phyloP scores from a whole-genome alignment of 2,113 vertebrate genomes.

The Sander vitreus region DNA sequence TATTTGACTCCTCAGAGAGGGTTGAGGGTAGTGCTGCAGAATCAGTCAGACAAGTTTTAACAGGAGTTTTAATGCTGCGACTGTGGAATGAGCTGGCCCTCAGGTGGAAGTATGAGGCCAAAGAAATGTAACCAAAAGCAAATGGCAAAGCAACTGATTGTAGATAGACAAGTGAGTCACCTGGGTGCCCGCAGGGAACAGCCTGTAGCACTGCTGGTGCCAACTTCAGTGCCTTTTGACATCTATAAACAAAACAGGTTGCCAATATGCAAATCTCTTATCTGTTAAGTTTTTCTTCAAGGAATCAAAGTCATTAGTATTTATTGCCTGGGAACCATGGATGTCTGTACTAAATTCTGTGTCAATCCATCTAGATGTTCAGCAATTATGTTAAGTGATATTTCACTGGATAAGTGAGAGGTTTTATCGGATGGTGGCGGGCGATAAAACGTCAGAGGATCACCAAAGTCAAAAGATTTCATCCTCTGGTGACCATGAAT shows the following conservation, averaged over 20 bases:
- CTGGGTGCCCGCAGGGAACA: constrained; percentile 8
- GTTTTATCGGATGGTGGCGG: no score
- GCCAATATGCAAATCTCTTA: background rate
- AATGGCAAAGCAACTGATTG: constrained; percentile 24
- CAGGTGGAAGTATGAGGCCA: constrained; percentile 25
- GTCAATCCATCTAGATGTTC: no score
- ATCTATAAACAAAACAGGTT: background rate
- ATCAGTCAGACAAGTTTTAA: constrained; percentile 69
- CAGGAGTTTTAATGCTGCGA: constrained; percentile 56
- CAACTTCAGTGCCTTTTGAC: background rate
- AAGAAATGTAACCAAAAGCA: constrained; percentile 28
- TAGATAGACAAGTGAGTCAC: constrained; percentile 51
- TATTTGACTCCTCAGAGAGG: background rate
- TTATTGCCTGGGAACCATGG: no score
- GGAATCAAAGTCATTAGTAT: no score
- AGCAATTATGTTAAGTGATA: no score
- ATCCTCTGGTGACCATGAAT: no score
- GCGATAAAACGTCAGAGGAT: no score
- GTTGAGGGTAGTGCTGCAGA: background rate
- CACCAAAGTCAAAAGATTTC: no score
- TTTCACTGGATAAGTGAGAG: no score
- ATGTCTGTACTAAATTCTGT: no score
- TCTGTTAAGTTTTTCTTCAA: background rate
- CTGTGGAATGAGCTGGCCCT: constrained; percentile 61
- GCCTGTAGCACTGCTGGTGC: background rate